These are phyloP conservation scores for Aculops lycopersici DNA, from an alignment of 1,140 invertebrate genomes.

Conservation along the genomic window DNA sequence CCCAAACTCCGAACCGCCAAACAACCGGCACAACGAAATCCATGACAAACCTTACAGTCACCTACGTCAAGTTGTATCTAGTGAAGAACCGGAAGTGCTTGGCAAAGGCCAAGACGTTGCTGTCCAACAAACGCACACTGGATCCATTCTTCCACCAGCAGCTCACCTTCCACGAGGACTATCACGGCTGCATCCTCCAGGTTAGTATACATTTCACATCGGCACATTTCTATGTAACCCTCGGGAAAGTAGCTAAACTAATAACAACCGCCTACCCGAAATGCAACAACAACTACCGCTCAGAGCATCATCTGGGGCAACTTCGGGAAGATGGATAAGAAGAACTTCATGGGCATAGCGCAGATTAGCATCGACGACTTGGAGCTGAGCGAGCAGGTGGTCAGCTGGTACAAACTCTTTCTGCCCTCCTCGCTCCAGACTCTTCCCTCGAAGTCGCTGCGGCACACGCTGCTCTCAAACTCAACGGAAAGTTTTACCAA, in stretches of 20 bases:
- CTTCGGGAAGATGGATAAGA: slow-evolving; percentile 73
- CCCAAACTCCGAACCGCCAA: too few relatives aligned
- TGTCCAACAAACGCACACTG: slow-evolving; percentile 48
- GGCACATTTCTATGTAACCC: not conserved
- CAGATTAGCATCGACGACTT: slow-evolving; percentile 90
- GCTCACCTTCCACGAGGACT: slow-evolving; percentile 60
- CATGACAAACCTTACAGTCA: slow-evolving; percentile 38
- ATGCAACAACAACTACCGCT: not conserved
- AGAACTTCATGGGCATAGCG: slow-evolving; percentile 94
- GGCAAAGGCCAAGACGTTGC: slow-evolving; percentile 71
- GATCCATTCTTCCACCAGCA: slow-evolving; percentile 84
- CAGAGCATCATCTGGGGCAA: slow-evolving; percentile 95
- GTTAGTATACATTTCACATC: too few relatives aligned
- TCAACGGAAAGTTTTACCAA: slow-evolving; percentile 15
- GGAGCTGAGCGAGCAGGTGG: slow-evolving; percentile 70
- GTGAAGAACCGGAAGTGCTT: slow-evolving; percentile 75
- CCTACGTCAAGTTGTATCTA: slow-evolving; percentile 90
- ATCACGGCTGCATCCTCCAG: slow-evolving; percentile 68
- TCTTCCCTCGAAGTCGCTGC: slow-evolving; percentile 29
- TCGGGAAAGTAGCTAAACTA: not conserved
- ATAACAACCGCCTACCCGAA: not conserved
- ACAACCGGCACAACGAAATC: too few relatives aligned
- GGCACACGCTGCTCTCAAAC: slow-evolving; percentile 16
- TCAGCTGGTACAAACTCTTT: slow-evolving; percentile 97
- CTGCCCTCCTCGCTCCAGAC: slow-evolving; percentile 49